Conservation (phyloP, 92 coral and sea anemone genomes). For the Epizoanthus fatuus region DNA sequence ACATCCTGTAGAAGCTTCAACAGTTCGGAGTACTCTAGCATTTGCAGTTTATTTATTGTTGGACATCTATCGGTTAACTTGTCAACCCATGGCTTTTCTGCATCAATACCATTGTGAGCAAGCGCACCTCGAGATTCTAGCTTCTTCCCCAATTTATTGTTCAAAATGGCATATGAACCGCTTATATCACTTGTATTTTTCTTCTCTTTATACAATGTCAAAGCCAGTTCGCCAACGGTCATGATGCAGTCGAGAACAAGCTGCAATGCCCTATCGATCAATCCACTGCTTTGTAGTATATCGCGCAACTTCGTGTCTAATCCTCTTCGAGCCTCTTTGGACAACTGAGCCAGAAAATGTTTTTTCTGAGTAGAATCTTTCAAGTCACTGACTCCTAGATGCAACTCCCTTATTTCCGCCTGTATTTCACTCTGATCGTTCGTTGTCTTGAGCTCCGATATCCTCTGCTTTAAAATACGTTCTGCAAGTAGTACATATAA, state of each 20-base stretch:
- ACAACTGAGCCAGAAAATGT: not conserved
- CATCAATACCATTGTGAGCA: not conserved
- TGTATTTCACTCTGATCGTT: too few relatives aligned
- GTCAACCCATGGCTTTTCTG: not conserved
- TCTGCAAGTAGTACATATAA: too few relatives aligned
- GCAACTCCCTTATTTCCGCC: too few relatives aligned
- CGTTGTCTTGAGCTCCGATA: too few relatives aligned
- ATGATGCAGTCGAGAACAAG: not conserved
- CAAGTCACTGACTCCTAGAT: too few relatives aligned
- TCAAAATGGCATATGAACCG: not conserved
- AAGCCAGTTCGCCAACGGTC: conserved; percentile 10
- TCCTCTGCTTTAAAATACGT: too few relatives aligned
- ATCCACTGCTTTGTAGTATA: not conserved
- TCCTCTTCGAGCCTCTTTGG: not conserved
- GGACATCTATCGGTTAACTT: not conserved
- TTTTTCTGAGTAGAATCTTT: not conserved
- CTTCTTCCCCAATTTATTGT: not conserved
- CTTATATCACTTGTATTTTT: not conserved
- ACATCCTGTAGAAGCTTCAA: not conserved
- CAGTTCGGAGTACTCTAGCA: not conserved
- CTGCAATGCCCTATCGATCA: conserved; percentile 7
- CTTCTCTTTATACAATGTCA: not conserved
- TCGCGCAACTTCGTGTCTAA: not conserved
- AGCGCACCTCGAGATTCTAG: conserved; percentile 31
- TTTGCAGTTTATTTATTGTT: not conserved